These are phyloP conservation scores for Notoglanidium macrostoma DNA, from an alignment of 2,797 vertebrate species.

Conservation along the genomic window DNA sequence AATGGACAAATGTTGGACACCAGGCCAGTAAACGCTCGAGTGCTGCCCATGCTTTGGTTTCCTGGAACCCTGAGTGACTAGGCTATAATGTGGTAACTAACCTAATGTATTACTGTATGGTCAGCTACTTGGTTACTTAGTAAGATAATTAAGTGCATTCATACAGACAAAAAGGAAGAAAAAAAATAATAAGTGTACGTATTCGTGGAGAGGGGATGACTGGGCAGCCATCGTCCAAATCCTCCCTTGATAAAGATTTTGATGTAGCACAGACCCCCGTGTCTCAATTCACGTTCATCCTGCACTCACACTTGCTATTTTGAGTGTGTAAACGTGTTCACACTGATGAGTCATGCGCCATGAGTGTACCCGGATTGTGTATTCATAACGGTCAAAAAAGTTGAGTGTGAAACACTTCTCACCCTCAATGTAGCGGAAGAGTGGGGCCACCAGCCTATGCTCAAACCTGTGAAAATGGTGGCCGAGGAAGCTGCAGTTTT, in stretches of 20 bases:
- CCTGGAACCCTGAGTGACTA: background rate
- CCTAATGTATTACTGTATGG: background rate
- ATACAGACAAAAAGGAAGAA: background rate
- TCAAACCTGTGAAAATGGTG: no score
- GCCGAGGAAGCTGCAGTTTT: no score
- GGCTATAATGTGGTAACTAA: background rate
- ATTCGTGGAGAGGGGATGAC: background rate
- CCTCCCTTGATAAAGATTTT: background rate
- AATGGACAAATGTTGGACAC: background rate
- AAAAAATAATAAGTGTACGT: background rate
- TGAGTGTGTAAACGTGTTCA: no score
- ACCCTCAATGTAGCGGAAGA: no score
- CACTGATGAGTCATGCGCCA: no score
- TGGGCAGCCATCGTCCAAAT: background rate
- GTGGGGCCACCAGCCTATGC: no score
- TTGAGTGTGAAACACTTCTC: no score
- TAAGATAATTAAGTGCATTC: background rate
- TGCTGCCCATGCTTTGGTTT: background rate
- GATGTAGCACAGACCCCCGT: background rate
- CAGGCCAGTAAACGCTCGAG: background rate
- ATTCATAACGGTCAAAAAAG: no score
- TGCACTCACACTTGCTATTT: no score
- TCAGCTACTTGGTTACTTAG: background rate
- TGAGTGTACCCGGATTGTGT: no score
- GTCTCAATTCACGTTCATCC: no score